These are phyloP conservation scores for Vulpes lagopus DNA, from an alignment of 2,113 vertebrate species.

Conservation along the genomic window DNA sequence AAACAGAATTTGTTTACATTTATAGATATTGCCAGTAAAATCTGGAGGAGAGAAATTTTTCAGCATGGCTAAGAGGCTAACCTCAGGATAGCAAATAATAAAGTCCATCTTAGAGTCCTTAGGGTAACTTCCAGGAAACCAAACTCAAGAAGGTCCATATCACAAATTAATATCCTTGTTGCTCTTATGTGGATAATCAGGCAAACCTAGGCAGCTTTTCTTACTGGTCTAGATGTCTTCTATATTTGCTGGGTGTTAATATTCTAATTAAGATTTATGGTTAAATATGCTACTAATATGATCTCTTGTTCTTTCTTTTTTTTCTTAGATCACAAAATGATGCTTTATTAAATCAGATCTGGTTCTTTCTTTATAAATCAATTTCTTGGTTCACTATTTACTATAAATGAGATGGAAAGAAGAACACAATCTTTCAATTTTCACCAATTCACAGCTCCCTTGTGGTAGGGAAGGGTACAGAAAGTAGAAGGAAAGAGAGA, in stretches of 20 bases:
- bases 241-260: neutral
- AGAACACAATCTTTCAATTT: neutral
- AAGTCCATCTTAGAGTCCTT: neutral
- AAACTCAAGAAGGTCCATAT: neutral
- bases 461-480: too few relatives aligned
- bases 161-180: neutral
- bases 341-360: neutral
- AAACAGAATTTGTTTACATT: neutral
- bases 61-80: neutral
- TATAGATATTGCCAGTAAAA: neutral
- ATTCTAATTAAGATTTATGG: neutral
- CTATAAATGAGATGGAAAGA: neutral
- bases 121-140: neutral
- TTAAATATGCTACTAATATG: neutral
- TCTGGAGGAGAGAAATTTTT: neutral
- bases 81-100: neutral
- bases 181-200: neutral
- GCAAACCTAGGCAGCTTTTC: neutral
- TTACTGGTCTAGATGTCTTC: neutral
- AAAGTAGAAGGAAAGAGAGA: neutral
- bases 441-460: neutral
- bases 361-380: constrained; percentile 23
- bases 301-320: neutral
- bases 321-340: neutral
- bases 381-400: neutral